Evolutionary conservation across 2,888 invertebrate genomes (phyloP), one percentile per base, ranked within the genome.

Genomic region (Tipula helvola): DNA sequence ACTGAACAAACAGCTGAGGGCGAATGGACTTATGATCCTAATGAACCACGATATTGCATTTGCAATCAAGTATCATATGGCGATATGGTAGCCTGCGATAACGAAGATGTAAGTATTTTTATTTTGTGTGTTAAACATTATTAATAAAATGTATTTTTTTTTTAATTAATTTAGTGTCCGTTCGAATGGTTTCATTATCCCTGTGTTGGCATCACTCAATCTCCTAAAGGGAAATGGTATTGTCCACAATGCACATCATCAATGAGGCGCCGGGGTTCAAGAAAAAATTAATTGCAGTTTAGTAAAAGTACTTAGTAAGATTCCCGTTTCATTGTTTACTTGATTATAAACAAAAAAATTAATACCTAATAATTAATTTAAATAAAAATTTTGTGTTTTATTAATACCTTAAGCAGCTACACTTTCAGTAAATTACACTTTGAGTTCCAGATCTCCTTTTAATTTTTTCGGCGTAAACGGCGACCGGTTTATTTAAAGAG

Each of bases 111-210:
- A 91, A 94, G 96, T 93, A 5, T 36, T 87, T 47, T 42, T 36
- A 5, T 57, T 57, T 57, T 0, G 16, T n/a, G 85, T 83, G 86
- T 18, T 28, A 1, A 86, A 87, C 87, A 10, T 86, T 44, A 10
- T 3, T 44, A 86, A 87, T 86, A 28, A 71, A 84, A 41, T 87
- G 85, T 52, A 85, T 41, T 87, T 85, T 87, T 86, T 88, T 88
- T 87, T 89, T n/a, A n/a, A 89, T 88, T 91, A 88, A 92, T 93
- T 87, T 93, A 97, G 96, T 99, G 99, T 92, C 97, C 97, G 1
- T 97, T 97, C 90, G 98, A 99, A 92, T 99, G 99, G 99, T 99
- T 99, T 92, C 99, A 99, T 92, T 99, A 99, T 92, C 97, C 97
- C 5, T 99, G 99, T 91, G 99, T 99, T 86, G 97, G 97, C 86